Percentiles rank a stretch among this genome's conserved stretches.
These are phyloP conservation scores for Campopleginae sp. DNA, from an alignment of 2,888 invertebrate genomes.

Conservation along the genomic window DNA sequence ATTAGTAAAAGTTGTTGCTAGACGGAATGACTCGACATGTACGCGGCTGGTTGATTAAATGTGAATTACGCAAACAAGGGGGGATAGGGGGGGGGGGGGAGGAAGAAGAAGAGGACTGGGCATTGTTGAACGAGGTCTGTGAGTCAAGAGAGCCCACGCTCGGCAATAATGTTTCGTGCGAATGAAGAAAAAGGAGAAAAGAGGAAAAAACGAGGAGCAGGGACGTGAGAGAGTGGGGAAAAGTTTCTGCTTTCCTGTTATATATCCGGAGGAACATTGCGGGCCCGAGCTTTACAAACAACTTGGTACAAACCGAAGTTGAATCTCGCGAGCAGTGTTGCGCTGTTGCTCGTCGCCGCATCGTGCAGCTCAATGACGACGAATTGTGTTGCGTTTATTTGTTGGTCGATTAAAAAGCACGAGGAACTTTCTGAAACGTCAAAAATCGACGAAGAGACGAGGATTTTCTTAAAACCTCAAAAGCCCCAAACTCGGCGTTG, in stretches of 20 bases:
- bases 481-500: background rate
- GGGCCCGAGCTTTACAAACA: background rate
- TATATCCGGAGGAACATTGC: slow-evolving; percentile 23
- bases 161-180: no score
- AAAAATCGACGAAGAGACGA: background rate
- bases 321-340: slow-evolving; percentile 10
- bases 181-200: background rate
- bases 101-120: background rate
- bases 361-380: background rate
- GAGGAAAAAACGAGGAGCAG: background rate
- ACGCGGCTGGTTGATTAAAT: background rate
- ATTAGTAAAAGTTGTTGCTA: background rate
- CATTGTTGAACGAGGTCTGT: background rate
- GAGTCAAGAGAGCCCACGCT: background rate
- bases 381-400: background rate
- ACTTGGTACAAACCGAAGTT: background rate
- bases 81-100: no score
- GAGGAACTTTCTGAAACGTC: background rate
- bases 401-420: background rate
- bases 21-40: background rate
- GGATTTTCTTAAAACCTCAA: background rate
- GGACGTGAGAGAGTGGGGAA: slow-evolving; percentile 49
- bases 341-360: slow-evolving; percentile 14
- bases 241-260: slow-evolving; percentile 58
- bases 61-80: background rate